Base-by-base conservation (phyloP, 2,113 vertebrate species). In the Ceuthmochares aereus region DNA sequence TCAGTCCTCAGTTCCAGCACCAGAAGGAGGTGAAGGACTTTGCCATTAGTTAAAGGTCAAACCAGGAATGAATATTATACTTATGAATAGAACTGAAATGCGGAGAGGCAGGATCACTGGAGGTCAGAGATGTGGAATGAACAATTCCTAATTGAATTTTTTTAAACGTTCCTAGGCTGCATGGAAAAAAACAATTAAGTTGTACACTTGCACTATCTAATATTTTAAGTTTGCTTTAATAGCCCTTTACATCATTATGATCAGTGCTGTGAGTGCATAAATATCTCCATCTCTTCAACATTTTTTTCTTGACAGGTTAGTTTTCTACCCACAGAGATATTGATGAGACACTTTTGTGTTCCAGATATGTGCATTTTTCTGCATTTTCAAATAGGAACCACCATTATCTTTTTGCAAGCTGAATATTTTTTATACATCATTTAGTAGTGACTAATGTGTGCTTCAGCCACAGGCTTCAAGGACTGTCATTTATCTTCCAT, bases 381-480 rank as follows among this genome's bases (percentile, higher is more conserved):
- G 95, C 96, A 97, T 97, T 97, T 96, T 94, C 96, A 97, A 97
- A 97, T 88, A 96, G 91, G 76, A 93, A 84, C 54, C 45, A 88
- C 94, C 87, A 96, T 97, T 96, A 96, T 97, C 93, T 95, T 97
- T 96, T 94, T 95, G 87, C 95, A 93, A 95, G 95, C 84, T 93
- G 96, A 96, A 96, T 96, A 95, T 95, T 97, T 96, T 95, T 96
- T 95, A 95, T 96, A 97, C 95, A 97, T 95, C 97, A 96, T 97
- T 97, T 97, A 69, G 89, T 79, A 67, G 93, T 95, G 94, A 97
- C 95, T 97, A 97, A 97, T 96, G 93, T 90, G 76, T 86, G 91
- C 79, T 90, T 96, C 95, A 96, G 63, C 82, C 82, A 87, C 47
- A 74, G 66, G 95, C 91, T 95, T 60, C 91, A 82, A 97, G 86